Base-by-base conservation (phyloP, 2,888 invertebrate genomes). In the Eilema depressum region DNA sequence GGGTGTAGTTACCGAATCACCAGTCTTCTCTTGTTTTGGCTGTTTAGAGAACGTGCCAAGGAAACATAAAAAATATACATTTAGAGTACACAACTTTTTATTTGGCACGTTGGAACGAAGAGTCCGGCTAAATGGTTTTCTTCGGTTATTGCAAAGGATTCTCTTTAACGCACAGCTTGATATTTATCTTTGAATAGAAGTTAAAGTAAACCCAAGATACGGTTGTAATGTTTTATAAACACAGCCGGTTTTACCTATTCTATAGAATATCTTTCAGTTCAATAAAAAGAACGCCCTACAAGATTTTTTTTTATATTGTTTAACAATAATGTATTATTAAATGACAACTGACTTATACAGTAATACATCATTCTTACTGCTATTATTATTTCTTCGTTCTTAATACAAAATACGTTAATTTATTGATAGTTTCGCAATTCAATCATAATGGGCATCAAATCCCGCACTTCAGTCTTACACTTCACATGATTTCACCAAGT, bases 401-500 rank as follows among this genome's bases (percentile, higher is more conserved):
- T 30, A 20, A 60, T 59, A 66, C 8, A 66, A 47, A 61, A 62
- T 53, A 47, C 20, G 23, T 33, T 56, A 62, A 17, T 30, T 53
- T 20, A 53, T 47, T 28, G 28, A 60, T 41, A 57, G 66, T 53
- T 23, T 20, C 30, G 62, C 10, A 68, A 53, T 62, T 61, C 28
- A 62, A 41, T 62, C 30, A n/a, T 57, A 12, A 30, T 33, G 62
- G 56, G 63, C n/a, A 63, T 68, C 33, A 10, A 68, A 63, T 23
- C 56, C 62, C 53, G 30, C 33, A 56, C 63, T 63, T 68, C 68
- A 68, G 68, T 68, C 68, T 68, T 68, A 68, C 62, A 63, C 33
- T 53, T 41, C 41, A 41, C 67, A 61, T 30, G 5, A 41, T 17
- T 11, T 41, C 41, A 41, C 41, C 3, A 41, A 37, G 37, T 47